phyloP scores from a whole-genome alignment of 2,797 vertebrate genomes.

The Pangasius macronema region DNA sequence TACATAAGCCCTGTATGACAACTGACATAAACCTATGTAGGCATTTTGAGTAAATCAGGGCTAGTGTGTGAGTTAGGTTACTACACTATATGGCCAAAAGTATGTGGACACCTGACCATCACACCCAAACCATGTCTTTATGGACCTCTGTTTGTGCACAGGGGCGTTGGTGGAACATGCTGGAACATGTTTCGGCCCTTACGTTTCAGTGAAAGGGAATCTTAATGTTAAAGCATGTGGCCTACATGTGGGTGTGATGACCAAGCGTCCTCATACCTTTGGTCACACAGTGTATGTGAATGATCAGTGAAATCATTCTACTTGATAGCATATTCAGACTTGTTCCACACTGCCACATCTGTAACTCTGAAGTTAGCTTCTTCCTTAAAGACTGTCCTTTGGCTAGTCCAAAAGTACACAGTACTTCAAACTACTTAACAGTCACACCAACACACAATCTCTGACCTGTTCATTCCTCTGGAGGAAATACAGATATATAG shows the following conservation, averaged over 20 bases:
- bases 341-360: neutral
- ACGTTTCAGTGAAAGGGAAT: neutral
- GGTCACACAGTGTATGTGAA: neutral
- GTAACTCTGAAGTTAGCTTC: neutral
- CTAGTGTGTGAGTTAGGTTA: neutral
- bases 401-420: neutral
- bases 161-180: neutral
- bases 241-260: neutral
- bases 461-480: constrained; percentile 5
- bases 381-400: neutral
- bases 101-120: neutral
- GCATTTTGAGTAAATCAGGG: neutral
- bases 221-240: neutral
- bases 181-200: neutral
- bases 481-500: constrained; percentile 39
- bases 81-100: neutral
- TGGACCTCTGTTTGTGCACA: neutral
- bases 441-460: neutral
- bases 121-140: neutral
- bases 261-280: neutral
- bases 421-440: neutral
- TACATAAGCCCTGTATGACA: neutral
- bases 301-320: neutral
- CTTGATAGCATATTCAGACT: neutral
- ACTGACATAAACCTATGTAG: neutral